phyloP scores from a whole-genome alignment of 2,797 vertebrate genomes.

The Ibycter americanus region DNA sequence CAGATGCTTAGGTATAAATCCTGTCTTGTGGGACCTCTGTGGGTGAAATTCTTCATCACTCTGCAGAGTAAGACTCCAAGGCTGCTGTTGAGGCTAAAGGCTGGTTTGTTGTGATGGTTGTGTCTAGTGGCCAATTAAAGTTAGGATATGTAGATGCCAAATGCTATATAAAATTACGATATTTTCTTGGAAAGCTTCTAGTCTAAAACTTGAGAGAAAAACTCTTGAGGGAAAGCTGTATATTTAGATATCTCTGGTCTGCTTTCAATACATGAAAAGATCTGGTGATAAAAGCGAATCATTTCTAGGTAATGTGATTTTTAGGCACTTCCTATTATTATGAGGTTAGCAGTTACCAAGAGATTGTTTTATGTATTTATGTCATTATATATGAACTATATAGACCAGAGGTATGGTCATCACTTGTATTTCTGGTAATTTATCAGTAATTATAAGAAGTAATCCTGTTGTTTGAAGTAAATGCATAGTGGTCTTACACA shows the following conservation, averaged over 20 bases:
- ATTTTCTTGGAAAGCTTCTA: not conserved
- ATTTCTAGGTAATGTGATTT: rapidly evolving
- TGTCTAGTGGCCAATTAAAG: not conserved
- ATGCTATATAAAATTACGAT: not conserved
- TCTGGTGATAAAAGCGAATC: not conserved
- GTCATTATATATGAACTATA: not conserved
- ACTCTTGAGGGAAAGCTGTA: not conserved
- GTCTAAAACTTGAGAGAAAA: not conserved
- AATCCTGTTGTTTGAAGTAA: not conserved
- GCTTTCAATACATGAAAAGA: not conserved
- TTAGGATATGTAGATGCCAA: not conserved
- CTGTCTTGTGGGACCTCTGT: not conserved
- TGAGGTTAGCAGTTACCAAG: not conserved
- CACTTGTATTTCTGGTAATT: not conserved
- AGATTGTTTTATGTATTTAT: not conserved
- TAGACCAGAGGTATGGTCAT: not conserved
- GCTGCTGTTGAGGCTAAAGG: not conserved
- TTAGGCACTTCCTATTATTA: not conserved
- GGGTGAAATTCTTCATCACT: not conserved
- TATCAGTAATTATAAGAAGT: not conserved
- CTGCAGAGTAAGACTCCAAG: not conserved
- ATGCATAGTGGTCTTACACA: not conserved
- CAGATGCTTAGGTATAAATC: slow-evolving; percentile 7
- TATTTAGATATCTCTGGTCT: not conserved
- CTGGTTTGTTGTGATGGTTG: not conserved